These are phyloP conservation scores for Penaeus chinensis DNA, from an alignment of 1,140 invertebrate genomes.

Conservation along the genomic window DNA sequence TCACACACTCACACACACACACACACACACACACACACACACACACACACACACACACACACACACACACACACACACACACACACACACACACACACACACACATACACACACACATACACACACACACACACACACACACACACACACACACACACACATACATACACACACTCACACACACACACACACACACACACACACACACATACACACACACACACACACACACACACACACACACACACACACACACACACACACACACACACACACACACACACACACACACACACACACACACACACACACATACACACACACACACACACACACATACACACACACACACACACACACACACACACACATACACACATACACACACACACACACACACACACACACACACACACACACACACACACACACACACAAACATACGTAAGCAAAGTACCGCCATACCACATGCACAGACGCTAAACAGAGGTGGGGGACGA, in stretches of 20 bases:
- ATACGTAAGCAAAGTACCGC: neutral
- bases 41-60: neutral
- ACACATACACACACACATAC: no score
- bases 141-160: neutral
- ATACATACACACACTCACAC: neutral
- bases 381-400: neutral
- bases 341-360: neutral
- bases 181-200: conserved; percentile 9
- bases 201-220: conserved; percentile 4
- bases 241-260: no score
- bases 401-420: no score
- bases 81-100: neutral
- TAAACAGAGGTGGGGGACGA: no score
- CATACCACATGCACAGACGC: neutral
- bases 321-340: conserved; percentile 9
- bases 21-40: conserved; percentile 15
- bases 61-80: conserved; percentile 6
- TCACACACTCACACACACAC: neutral
- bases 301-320: conserved; percentile 1
- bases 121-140: neutral
- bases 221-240: neutral
- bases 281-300: neutral
- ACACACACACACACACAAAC: neutral
- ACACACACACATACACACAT: neutral
- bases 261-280: neutral